Conservation (phyloP, 2,113 vertebrate genomes). For the Phocoena sinus region DNA sequence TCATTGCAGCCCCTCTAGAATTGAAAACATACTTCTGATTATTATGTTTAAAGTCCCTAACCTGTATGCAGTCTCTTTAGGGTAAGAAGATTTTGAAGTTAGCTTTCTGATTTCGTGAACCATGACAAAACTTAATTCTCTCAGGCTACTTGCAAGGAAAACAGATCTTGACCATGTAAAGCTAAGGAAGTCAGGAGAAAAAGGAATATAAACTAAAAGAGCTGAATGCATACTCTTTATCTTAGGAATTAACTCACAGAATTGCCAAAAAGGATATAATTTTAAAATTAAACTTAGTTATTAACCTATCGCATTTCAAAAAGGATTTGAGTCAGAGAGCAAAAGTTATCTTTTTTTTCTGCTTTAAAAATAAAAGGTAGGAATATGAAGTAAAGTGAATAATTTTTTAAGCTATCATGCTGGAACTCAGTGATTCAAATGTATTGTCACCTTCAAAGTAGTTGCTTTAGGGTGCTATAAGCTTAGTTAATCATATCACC, state of each 20-base stretch:
- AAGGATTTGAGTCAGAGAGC: neutral
- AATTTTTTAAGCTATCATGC: neutral
- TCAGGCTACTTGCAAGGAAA: neutral
- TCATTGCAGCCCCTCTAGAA: neutral
- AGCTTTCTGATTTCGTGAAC: neutral
- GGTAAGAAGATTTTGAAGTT: neutral
- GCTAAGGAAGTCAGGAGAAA: neutral
- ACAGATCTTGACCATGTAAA: neutral
- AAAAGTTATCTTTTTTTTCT: neutral
- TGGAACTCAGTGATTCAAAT: neutral
- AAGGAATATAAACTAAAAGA: neutral
- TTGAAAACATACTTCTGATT: slow-evolving; percentile 25
- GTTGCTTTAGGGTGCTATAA: neutral
- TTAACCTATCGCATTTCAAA: neutral
- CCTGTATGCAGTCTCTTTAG: neutral
- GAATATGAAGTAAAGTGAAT: neutral
- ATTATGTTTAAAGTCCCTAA: slow-evolving; percentile 26
- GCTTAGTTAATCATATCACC: neutral
- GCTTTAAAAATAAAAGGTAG: neutral
- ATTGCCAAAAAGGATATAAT: neutral
- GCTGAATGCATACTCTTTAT: neutral
- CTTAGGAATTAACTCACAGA: neutral
- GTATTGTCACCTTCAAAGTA: neutral
- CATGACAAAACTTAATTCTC: slow-evolving; percentile 3
- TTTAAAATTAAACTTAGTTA: neutral